Percentiles rank a stretch among this genome's conserved stretches.
phyloP scores from a whole-genome alignment of 2,113 vertebrate genomes.

The Leptocoma aspasia region DNA sequence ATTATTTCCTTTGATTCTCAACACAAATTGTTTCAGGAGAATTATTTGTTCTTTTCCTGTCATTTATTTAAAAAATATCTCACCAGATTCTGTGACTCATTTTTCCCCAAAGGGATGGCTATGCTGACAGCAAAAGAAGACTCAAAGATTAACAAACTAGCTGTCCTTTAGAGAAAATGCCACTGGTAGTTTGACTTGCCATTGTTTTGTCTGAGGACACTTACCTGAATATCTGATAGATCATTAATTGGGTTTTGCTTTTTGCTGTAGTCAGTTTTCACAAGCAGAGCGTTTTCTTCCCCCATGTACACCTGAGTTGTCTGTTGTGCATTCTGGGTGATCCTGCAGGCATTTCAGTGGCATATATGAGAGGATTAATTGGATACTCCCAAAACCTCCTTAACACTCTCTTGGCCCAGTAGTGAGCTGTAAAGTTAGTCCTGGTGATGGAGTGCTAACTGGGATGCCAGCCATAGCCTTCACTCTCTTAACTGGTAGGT shows the following conservation, averaged over 20 bases:
- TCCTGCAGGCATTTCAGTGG: neutral
- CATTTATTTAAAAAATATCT: slow-evolving; percentile 21
- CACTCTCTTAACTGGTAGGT: neutral
- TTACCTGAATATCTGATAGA: neutral
- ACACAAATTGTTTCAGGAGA: neutral
- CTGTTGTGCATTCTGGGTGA: neutral
- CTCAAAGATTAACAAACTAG: neutral
- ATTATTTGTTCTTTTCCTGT: neutral
- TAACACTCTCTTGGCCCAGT: neutral
- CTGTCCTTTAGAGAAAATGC: neutral
- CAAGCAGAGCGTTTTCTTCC: neutral
- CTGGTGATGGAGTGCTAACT: neutral
- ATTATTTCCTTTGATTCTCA: neutral
- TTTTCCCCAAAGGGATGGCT: neutral
- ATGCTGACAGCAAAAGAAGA: neutral
- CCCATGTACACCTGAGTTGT: neutral
- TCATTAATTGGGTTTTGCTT: neutral
- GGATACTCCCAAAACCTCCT: neutral
- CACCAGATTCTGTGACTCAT: neutral
- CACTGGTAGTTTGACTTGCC: neutral
- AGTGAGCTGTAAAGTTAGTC: neutral
- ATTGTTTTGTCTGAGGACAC: neutral
- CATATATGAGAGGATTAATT: neutral
- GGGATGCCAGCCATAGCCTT: neutral
- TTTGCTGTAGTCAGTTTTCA: neutral